Base-by-base conservation (phyloP, 1,140 invertebrate genomes). In the Diplogasteroides magnus region DNA sequence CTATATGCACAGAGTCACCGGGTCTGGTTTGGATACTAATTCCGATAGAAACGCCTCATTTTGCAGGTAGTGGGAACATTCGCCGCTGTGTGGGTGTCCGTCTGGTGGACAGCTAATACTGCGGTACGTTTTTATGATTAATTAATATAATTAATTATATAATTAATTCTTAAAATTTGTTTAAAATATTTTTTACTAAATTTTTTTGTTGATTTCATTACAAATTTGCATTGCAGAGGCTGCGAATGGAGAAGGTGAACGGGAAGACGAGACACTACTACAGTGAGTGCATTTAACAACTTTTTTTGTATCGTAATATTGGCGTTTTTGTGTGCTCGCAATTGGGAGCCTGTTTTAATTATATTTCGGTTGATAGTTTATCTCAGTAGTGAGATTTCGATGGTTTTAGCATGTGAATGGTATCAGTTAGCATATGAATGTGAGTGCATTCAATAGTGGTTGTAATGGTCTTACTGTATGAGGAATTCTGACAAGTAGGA, bases 51-150 rank as follows among this genome's bases (percentile, higher is more conserved):
- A 67, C 26, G 31, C 31, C 14, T 55, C 26, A 55, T 68, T 72
- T 80, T 83, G 55, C 77, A 85, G 84, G 89, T 93, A 77, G 77
- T 91, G 78, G 88, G 92, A 71, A 92, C 91, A 67, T 87, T 92
- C 69, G 84, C 90, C 14, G 93, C 91, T 84, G 89, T 93, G 48
- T 91, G 91, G 85, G 87, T 91, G 64, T 93, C 91, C 81, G 89
- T 92, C 62, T 83, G 89, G n/a, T 91, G 89, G 86, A 78, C 80
- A 23, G 69, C 76, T n/a, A n/a, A n/a, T n/a, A n/a, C n/a, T n/a
- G n/a, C n/a, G n/a, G n/a, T n/a, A n/a, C n/a, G n/a, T n/a, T n/a
- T n/a, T n/a, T n/a, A n/a, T n/a, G n/a, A n/a, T n/a, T n/a, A n/a
- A n/a, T n/a, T 62, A 31, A 29, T 31, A 15, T 25, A 27, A 0